Evolutionary conservation across 30 jellyfish, hydroid and myxozoan species (phyloP).

Genomic region (Hydractinia symbiolongicarpus): DNA sequence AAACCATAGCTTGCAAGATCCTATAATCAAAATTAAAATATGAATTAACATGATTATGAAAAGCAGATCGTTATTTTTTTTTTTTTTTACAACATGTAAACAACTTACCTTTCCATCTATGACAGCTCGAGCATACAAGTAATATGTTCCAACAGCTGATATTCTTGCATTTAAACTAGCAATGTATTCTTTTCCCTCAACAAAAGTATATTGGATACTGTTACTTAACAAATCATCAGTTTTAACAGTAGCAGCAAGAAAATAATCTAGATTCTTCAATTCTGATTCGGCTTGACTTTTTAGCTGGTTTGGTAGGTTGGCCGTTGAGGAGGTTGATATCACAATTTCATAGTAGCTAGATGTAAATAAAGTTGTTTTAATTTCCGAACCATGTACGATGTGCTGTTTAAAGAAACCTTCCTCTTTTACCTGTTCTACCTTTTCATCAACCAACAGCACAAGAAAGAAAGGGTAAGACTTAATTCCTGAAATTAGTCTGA

Average conservation of each 20-base stretch:
- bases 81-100: too few species aligned
- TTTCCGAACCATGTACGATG: too few species aligned
- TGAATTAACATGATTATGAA: too few species aligned
- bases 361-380: neutral
- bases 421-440: too few species aligned
- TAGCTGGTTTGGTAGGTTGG: neutral
- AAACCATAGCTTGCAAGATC: too few species aligned
- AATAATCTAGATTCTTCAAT: neutral
- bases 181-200: conserved; percentile 16
- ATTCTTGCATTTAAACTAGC: conserved; percentile 9
- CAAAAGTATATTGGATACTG: neutral
- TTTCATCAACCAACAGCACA: too few species aligned
- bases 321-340: neutral
- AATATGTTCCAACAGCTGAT: neutral
- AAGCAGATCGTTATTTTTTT: too few species aligned
- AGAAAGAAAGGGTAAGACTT: too few species aligned
- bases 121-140: conserved; percentile 23
- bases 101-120: conserved; percentile 1
- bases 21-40: too few species aligned
- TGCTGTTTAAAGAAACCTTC: too few species aligned
- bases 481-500: too few species aligned
- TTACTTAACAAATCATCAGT: neutral
- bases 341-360: neutral
- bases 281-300: neutral
- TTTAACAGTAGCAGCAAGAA: conserved; percentile 4